Evolutionary conservation across 1,140 invertebrate genomes (phyloP).

Genomic region (Streblospio benedicti): DNA sequence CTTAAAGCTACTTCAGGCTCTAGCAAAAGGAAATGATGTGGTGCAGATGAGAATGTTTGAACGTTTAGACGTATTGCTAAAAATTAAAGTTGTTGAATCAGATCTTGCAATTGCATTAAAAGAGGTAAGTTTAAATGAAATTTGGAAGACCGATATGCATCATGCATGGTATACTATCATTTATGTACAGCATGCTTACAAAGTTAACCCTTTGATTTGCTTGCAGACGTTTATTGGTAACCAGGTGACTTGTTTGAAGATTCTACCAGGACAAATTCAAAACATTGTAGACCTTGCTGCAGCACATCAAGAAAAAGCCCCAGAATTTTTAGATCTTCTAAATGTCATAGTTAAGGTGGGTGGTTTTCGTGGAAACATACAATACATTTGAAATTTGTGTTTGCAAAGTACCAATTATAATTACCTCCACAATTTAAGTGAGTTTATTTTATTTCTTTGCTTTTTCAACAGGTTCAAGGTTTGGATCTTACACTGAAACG

Average conservation of each 20-base stretch:
- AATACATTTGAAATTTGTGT: no score
- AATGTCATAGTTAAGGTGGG: constrained; percentile 22
- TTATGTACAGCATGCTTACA: background rate
- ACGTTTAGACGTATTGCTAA: constrained; percentile 33
- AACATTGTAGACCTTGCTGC: constrained; percentile 17
- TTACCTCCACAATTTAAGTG: no score
- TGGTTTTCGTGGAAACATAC: no score
- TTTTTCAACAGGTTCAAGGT: no score
- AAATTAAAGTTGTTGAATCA: constrained; percentile 32
- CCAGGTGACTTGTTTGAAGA: constrained; percentile 18
- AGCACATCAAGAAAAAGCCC: constrained; percentile 14
- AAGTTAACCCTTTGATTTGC: background rate
- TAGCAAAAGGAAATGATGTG: constrained; percentile 32
- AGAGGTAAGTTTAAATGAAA: constrained; percentile 28
- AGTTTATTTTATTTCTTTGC: no score
- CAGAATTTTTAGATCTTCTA: constrained; percentile 21
- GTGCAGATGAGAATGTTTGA: constrained; percentile 42
- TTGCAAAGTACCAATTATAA: no score
- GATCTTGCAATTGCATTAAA: constrained; percentile 35
- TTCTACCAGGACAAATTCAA: constrained; percentile 20
- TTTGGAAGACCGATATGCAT: background rate
- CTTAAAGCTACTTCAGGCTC: constrained; percentile 31
- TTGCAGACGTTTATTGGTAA: constrained; percentile 18
- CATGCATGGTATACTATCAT: background rate
- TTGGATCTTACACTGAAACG: constrained; percentile 18